Evolutionary conservation across 2,797 vertebrate genomes (phyloP).

Genomic region (Myotis findleyi): DNA sequence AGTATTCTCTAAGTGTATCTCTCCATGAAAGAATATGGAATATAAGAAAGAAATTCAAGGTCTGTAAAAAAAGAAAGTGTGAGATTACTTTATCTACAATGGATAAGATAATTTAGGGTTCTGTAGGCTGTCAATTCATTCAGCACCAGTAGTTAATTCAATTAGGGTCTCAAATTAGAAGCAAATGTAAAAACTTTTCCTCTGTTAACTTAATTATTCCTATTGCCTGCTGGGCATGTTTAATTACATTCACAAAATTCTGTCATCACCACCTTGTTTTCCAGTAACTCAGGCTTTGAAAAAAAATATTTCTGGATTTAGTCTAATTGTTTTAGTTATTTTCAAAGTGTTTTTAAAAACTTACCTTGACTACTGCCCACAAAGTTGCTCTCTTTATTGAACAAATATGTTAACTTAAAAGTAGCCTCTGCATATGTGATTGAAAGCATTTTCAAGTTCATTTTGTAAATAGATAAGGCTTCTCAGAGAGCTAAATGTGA

Average conservation of each 20-base stretch:
- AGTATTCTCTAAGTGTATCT: background rate
- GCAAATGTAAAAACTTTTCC: conserved; percentile 68
- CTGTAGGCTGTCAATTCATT: conserved; percentile 71
- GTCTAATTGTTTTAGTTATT: background rate
- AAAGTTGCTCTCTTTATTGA: conserved; percentile 1
- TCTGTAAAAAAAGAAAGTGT: conserved; percentile 28
- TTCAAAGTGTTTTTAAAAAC: background rate
- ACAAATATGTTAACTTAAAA: conserved; percentile 22
- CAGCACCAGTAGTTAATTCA: conserved; percentile 74
- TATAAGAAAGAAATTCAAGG: background rate
- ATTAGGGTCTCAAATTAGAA: conserved; percentile 71
- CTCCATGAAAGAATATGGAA: background rate
- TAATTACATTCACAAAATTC: conserved; percentile 70
- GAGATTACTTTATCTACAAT: conserved; percentile 53
- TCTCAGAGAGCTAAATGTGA: conserved; percentile 55
- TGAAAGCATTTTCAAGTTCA: conserved; percentile 42
- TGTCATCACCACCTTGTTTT: conserved; percentile 71
- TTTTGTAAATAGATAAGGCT: conserved; percentile 6
- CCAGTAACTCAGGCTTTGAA: conserved; percentile 43
- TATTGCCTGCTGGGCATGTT: conserved; percentile 64
- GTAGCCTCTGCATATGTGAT: background rate
- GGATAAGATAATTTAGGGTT: conserved; percentile 66
- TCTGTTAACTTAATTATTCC: conserved; percentile 73
- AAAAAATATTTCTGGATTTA: conserved; percentile 18
- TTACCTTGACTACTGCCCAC: background rate